These are phyloP conservation scores for Pangasianodon hypophthalmus DNA, from an alignment of 2,113 vertebrate genomes.

Conservation along the genomic window DNA sequence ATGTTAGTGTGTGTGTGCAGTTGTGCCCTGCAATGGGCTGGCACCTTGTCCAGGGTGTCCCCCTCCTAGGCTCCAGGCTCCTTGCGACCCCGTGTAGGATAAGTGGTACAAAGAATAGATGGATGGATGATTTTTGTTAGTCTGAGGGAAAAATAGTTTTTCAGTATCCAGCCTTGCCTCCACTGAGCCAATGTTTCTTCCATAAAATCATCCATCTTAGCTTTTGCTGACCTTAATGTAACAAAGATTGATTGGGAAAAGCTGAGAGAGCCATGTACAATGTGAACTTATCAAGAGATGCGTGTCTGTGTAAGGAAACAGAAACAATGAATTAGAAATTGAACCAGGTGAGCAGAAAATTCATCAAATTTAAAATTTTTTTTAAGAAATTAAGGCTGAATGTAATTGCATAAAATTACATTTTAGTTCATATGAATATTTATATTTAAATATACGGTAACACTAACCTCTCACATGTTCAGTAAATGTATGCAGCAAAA, in stretches of 20 bases:
- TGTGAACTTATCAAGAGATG: not conserved
- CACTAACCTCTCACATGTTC: not conserved
- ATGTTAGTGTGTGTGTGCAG: no score
- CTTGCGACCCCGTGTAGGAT: no score
- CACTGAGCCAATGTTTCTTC: not conserved
- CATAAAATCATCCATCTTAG: not conserved
- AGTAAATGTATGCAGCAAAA: not conserved
- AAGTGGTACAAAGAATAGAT: no score
- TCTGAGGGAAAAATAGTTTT: not conserved
- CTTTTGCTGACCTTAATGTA: not conserved
- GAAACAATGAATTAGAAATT: not conserved
- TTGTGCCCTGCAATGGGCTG: no score
- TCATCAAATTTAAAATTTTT: not conserved
- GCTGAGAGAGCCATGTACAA: not conserved
- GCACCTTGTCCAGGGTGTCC: no score
- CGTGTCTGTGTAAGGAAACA: not conserved
- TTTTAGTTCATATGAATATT: not conserved
- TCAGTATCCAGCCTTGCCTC: not conserved
- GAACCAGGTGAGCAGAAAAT: not conserved
- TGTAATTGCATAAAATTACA: not conserved
- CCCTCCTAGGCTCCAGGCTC: no score
- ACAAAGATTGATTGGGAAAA: not conserved
- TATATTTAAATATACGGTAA: not conserved
- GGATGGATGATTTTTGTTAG: not conserved
- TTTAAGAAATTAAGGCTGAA: no score